Conservation (phyloP, 2,113 vertebrate genomes). For the Ammodytes marinus region DNA sequence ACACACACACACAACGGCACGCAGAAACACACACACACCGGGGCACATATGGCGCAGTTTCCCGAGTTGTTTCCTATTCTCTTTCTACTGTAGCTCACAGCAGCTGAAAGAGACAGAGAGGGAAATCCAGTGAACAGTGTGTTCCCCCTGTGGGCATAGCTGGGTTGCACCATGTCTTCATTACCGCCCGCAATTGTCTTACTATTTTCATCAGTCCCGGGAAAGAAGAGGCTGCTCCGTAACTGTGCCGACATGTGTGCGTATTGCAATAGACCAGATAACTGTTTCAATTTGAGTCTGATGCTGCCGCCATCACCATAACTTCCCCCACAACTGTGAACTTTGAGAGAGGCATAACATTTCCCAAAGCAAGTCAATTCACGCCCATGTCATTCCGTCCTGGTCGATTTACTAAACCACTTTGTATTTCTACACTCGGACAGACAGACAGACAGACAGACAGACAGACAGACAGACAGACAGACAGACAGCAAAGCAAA, state of each 20-base stretch:
- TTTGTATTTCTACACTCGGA: constrained; percentile 63
- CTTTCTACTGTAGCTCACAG: constrained; percentile 76
- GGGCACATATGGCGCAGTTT: constrained; percentile 69
- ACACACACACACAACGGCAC: constrained; percentile 25
- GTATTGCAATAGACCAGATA: constrained; percentile 41
- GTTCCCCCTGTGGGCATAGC: constrained; percentile 73
- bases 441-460: constrained; percentile 38
- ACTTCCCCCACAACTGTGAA: constrained; percentile 44
- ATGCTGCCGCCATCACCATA: constrained; percentile 14
- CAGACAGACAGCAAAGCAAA: constrained; percentile 75
- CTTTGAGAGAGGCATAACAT: constrained; percentile 57
- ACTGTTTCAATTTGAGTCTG: constrained; percentile 43
- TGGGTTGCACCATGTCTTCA: constrained; percentile 78
- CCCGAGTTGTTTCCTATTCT: constrained; percentile 77
- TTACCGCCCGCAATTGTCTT: constrained; percentile 72
- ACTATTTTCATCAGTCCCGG: constrained; percentile 71
- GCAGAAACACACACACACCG: constrained; percentile 31
- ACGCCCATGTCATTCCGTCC: constrained; percentile 54
- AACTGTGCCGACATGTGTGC: constrained; percentile 36
- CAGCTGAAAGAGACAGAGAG: constrained; percentile 63
- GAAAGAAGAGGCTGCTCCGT: constrained; percentile 43
- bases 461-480: constrained; percentile 67
- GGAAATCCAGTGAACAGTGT: constrained; percentile 61
- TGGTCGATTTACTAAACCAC: constrained; percentile 62
- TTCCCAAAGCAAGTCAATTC: constrained; percentile 60